Conservation (phyloP, 2,888 invertebrate species). For the Drosophila flavopinicola region DNA sequence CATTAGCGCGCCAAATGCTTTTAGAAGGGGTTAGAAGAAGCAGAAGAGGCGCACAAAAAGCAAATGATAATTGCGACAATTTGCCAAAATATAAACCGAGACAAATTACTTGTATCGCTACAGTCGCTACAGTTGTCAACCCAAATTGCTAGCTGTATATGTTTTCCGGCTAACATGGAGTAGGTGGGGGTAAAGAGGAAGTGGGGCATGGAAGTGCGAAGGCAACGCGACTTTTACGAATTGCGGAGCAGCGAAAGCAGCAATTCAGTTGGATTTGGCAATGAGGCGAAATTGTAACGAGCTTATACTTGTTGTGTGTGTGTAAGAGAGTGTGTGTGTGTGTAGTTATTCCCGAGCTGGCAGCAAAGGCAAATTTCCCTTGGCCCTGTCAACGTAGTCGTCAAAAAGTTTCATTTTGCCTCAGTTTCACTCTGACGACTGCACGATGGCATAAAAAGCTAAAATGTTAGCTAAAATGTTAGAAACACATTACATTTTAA, state of each 20-base stretch:
- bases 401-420: constrained; percentile 55
- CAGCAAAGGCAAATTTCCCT: constrained; percentile 65
- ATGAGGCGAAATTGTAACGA: constrained; percentile 68
- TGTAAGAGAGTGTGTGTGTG: constrained; percentile 2
- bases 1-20: constrained; percentile 55
- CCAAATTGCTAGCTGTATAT: constrained; percentile 58
- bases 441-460: background rate
- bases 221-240: constrained; percentile 7
- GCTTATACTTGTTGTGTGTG: constrained; percentile 22
- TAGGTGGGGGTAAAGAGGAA: background rate
- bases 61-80: constrained; percentile 77
- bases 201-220: background rate
- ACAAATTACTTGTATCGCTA: constrained; percentile 64
- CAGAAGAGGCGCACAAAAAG: constrained; percentile 49
- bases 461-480: no score
- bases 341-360: constrained; percentile 52
- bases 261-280: constrained; percentile 62
- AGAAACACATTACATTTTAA: no score
- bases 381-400: constrained; percentile 56
- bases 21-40: background rate
- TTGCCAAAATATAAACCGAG: constrained; percentile 60
- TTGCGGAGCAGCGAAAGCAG: constrained; percentile 27
- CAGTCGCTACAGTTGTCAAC: constrained; percentile 63
- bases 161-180: constrained; percentile 26
- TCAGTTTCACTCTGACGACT: constrained; percentile 26